A percentile compares a stretch with the other conserved stretches of the same genome.
phyloP scores from a whole-genome alignment of 2,113 vertebrate genomes.

The Electrona antarctica region DNA sequence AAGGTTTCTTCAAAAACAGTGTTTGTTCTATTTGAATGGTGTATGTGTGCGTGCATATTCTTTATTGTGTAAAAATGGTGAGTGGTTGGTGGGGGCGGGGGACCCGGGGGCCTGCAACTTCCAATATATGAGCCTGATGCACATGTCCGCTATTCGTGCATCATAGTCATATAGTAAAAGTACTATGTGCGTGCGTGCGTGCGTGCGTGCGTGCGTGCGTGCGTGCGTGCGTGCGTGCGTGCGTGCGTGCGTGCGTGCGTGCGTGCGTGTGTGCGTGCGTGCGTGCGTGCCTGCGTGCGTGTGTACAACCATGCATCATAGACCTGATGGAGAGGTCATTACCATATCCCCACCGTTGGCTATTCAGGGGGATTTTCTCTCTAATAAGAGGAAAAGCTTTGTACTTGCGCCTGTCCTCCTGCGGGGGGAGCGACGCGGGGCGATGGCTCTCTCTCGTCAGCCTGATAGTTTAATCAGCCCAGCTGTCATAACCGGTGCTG shows the following conservation, averaged over 20 bases:
- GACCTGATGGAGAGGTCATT: slow-evolving; percentile 67
- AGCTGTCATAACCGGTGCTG: slow-evolving; percentile 71
- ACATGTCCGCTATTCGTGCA: no score
- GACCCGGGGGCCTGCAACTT: no score
- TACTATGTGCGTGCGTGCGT: not conserved
- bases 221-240: slow-evolving; percentile 11
- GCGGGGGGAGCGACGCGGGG: slow-evolving; percentile 64
- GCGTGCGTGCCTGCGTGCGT: slow-evolving; percentile 9
- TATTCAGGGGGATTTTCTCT: slow-evolving; percentile 71
- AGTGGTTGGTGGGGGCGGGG: no score
- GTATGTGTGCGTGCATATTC: no score
- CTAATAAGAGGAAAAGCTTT: slow-evolving; percentile 70
- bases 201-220: not conserved
- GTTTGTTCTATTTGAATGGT: no score
- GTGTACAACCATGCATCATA: slow-evolving; percentile 11
- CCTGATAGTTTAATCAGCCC: slow-evolving; percentile 76
- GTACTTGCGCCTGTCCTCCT: slow-evolving; percentile 70
- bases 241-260: not conserved
- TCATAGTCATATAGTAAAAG: no score
- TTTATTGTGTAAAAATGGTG: no score
- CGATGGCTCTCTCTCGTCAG: slow-evolving; percentile 53
- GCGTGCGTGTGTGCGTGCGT: slow-evolving; percentile 8
- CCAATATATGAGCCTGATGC: no score
- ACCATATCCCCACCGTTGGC: slow-evolving; percentile 75
- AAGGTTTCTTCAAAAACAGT: no score